Base-by-base conservation (phyloP, 2,113 vertebrate species). In the Grantiella picta region DNA sequence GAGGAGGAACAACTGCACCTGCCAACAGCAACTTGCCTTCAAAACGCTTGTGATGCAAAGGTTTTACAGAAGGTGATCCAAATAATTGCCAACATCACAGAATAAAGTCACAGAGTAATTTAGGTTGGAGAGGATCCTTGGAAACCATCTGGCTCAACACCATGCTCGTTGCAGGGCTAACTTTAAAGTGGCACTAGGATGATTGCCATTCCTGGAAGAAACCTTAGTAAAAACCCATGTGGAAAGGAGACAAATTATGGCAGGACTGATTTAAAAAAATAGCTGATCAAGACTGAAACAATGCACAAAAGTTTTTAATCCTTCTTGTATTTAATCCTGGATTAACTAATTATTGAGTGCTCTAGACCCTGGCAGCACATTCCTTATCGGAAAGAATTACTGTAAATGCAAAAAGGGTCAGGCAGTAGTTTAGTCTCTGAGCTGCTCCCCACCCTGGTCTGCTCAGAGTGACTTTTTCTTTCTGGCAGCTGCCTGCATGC, bases 401-500 rank as follows among this genome's bases (percentile, higher is more conserved):
- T 44, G 65, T 72, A 82, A 90, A 94, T 70, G 76, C 15, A 11
- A 73, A 82, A 82, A 57, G 64, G 64, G 45, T 76, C 82, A 83
- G 72, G 77, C 80, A 94, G 49, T 28, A 68, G 38, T 86, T 80
- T 47, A 95, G 82, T 79, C 88, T 95, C 69, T 7, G 83, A 86
- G 79, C 94, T 69, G 82, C 69, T 96, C 73, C 72, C 89, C 68
- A 94, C 90, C 92, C 91, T 85, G 73, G 61, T 90, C 82, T 95
- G 92, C 86, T 94, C 82, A 70, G 76, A 92, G 82, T 78, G 85
- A 96, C 81, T 97, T 95, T 84, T 49, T 56, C 89, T 96, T 95
- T 97, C 76, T 82, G 70, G 91, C 97, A 98, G 97, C 96, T 97
- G 95, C 92, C 90, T 89, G 75, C 82, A 65, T 24, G 66, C 92